Evolutionary conservation across 2,888 invertebrate genomes (phyloP).

Genomic region (Epistrophella euchroma): DNA sequence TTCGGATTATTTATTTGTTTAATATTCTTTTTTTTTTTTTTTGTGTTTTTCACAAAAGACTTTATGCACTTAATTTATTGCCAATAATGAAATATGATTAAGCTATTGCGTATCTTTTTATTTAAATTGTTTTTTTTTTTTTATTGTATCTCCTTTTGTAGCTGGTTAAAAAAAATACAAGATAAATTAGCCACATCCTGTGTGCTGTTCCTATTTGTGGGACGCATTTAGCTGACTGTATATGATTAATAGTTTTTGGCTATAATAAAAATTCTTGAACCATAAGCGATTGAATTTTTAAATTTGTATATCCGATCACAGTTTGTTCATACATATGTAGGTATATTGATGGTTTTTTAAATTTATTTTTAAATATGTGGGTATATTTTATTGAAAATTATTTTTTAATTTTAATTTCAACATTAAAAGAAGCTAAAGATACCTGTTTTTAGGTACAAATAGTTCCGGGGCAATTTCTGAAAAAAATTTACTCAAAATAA

Average conservation of each 20-base stretch:
- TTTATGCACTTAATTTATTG: slow-evolving; percentile 64
- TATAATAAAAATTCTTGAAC: neutral
- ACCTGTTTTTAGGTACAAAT: too few relatives aligned
- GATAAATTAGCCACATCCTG: slow-evolving; percentile 51
- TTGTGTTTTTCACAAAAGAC: slow-evolving; percentile 21
- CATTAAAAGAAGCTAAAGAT: too few relatives aligned
- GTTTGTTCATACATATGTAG: neutral
- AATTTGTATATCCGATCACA: neutral
- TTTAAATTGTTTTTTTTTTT: slow-evolving; percentile 32
- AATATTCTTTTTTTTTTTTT: slow-evolving; percentile 48
- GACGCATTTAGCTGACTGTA: neutral
- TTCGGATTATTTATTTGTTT: slow-evolving; percentile 51
- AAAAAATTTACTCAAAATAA: too few relatives aligned
- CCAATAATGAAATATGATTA: slow-evolving; percentile 73
- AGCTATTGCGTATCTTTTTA: slow-evolving; percentile 57
- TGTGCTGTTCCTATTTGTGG: neutral
- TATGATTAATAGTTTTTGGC: neutral
- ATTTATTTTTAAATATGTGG: neutral
- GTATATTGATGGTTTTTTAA: neutral
- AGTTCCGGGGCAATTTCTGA: too few relatives aligned
- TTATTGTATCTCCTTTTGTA: neutral
- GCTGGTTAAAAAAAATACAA: neutral
- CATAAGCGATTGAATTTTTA: neutral
- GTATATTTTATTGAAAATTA: too few relatives aligned
- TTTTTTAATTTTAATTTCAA: too few relatives aligned